These are phyloP conservation scores for Synergus umbraculus DNA, from an alignment of 2,888 invertebrate genomes.

Conservation along the genomic window DNA sequence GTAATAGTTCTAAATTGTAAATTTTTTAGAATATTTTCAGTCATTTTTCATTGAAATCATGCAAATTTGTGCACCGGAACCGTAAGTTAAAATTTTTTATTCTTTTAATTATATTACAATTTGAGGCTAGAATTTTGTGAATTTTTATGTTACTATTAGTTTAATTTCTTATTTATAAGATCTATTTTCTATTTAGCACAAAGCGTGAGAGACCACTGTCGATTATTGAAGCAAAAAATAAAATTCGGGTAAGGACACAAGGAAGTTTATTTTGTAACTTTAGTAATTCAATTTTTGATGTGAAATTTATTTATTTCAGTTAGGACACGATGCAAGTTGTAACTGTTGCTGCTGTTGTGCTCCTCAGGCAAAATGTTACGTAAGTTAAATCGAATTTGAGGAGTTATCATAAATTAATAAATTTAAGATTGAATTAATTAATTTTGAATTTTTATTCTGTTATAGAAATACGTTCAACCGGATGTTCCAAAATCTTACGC, in stretches of 20 bases:
- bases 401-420: background rate
- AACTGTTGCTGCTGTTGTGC: constrained; percentile 70
- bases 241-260: constrained; percentile 62
- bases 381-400: constrained; percentile 44
- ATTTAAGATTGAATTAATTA: background rate
- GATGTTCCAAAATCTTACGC: constrained; percentile 76
- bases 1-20: constrained; percentile 1
- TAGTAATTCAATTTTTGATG: constrained; percentile 14
- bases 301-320: constrained; percentile 57
- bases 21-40: background rate
- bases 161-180: background rate
- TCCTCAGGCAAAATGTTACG: constrained; percentile 62
- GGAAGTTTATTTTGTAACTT: constrained; percentile 20
- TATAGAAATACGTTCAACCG: constrained; percentile 72
- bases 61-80: constrained; percentile 66
- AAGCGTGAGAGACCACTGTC: constrained; percentile 56
- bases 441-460: constrained; percentile 12
- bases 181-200: constrained; percentile 44
- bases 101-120: constrained; percentile 11
- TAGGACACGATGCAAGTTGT: constrained; percentile 69
- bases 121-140: constrained; percentile 17
- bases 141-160: constrained; percentile 4
- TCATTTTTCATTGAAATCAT: constrained; percentile 57
- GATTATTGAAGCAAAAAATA: constrained; percentile 67
- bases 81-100: constrained; percentile 60